Percentiles rank a stretch among this genome's conserved stretches.
phyloP scores from a whole-genome alignment of 2,797 vertebrate genomes.

The Ibycter americanus region DNA sequence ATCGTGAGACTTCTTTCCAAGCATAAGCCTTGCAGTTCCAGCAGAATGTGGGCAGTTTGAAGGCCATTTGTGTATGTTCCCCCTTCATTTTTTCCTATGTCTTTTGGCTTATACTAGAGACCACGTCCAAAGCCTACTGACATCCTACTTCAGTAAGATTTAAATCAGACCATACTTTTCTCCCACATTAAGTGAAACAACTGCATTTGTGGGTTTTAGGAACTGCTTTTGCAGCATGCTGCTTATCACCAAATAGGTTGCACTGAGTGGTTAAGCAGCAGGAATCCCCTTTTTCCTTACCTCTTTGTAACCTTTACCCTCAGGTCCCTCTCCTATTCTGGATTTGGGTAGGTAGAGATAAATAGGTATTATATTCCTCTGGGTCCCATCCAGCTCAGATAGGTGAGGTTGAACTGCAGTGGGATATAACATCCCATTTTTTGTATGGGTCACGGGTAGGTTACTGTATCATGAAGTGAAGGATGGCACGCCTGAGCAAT shows the following conservation, averaged over 20 bases:
- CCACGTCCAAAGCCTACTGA: neutral
- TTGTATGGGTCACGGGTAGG: neutral
- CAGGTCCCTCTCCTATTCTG: neutral
- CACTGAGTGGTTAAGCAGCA: neutral
- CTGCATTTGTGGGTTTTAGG: neutral
- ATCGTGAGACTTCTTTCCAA: neutral
- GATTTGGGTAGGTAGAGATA: neutral
- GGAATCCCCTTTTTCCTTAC: neutral
- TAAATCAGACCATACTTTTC: neutral
- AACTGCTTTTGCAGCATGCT: neutral
- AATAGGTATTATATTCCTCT: neutral
- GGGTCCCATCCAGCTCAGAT: neutral
- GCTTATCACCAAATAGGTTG: neutral
- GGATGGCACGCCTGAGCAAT: neutral
- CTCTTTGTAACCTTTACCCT: neutral
- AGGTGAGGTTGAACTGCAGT: neutral
- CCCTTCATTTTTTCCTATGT: neutral
- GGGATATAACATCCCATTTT: neutral
- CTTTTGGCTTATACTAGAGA: neutral
- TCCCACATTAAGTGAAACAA: neutral
- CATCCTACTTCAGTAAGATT: neutral
- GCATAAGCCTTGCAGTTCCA: neutral
- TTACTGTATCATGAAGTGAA: neutral
- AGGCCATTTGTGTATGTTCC: neutral
- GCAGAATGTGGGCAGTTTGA: neutral